Base-by-base conservation (phyloP, 1,140 invertebrate species). In the Leguminivora glycinivorella region DNA sequence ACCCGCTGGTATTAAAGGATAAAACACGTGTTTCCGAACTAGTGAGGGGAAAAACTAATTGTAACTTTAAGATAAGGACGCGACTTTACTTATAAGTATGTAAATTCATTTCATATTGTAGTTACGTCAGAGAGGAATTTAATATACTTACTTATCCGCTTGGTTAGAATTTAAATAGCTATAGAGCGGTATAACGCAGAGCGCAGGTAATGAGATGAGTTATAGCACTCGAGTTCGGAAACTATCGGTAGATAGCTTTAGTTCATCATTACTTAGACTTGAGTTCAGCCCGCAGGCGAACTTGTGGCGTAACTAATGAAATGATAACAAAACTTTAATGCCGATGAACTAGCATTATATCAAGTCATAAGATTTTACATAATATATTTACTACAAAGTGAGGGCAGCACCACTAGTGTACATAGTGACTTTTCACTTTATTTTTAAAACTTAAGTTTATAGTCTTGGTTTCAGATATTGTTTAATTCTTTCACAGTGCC, bases 151-250 rank as follows among this genome's bases (percentile, higher is more conserved):
- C n/a, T n/a, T n/a, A n/a, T n/a, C 34, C 14, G 34, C 10, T 38
- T 38, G 10, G 14, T 38, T 38, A 38, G 10, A 14, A 34, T 34
- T 34, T 10, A 38, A 38, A 38, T 12, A 38, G 31, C 34, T 38
- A 38, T 38, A 38, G 34, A 38, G 4, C 40, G 40, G 40, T 5
- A 43, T 12, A 14, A 43, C 40, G n/a, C 10, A 43, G n/a, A 43
- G n/a, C 40, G 40, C 40, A 43, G n/a, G 40, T 43, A 43, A 43
- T 43, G 40, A 43, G 40, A n/a, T 43, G 10, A 97, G 80, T 95
- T 95, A 68, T 94, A 96, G 76, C 93, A 93, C 83, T 95, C 95
- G 83, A 92, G 92, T 82, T 74, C 80, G 4, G 47, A 52, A 38
- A 52, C 47, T 52, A 52, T 6, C 47, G 47, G 19, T 52, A 22